A percentile compares a stretch with the other conserved stretches of the same genome.
Conservation (phyloP, 2,113 vertebrate genomes). For the Paramisgurnus dabryanus region DNA sequence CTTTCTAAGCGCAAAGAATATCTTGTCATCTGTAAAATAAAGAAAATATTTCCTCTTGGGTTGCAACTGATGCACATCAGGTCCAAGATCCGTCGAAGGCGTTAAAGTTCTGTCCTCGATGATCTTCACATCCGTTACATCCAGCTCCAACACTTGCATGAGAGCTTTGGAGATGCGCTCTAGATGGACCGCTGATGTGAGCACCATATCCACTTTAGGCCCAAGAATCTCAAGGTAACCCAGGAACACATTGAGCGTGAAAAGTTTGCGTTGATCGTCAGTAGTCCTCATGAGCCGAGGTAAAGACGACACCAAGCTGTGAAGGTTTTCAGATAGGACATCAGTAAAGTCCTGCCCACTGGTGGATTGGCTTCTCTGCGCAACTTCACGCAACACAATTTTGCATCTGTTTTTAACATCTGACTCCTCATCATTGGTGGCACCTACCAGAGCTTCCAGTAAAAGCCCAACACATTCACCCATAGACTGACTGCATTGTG, state of each 20-base stretch:
- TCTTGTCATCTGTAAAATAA: conserved; percentile 83
- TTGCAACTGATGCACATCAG: conserved; percentile 14
- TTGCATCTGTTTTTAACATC: conserved; percentile 76
- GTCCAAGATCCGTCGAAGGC: conserved; percentile 11
- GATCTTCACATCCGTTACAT: conserved; percentile 83
- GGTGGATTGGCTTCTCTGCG: conserved; percentile 67
- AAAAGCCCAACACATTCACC: conserved; percentile 75
- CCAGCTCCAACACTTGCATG: conserved; percentile 89
- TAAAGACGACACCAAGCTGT: conserved; percentile 83
- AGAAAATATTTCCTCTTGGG: conserved; percentile 82
- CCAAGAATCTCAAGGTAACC: conserved; percentile 92
- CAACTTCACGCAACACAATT: conserved; percentile 68
- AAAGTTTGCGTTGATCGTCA: conserved; percentile 85
- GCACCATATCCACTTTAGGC: conserved; percentile 75
- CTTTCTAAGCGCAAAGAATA: conserved; percentile 80
- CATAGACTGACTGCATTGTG: conserved; percentile 78
- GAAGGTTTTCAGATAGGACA: conserved; percentile 87
- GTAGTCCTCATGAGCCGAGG: conserved; percentile 89
- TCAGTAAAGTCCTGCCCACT: conserved; percentile 77
- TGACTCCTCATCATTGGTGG: conserved; percentile 81
- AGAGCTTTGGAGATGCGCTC: conserved; percentile 87
- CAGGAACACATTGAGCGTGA: conserved; percentile 81
- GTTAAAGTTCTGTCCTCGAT: conserved; percentile 78
- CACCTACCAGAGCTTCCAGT: conserved; percentile 84
- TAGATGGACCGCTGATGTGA: conserved; percentile 84